Evolutionary conservation across 1,140 invertebrate species (phyloP), one percentile per base, ranked within the genome.

Genomic region (Lethrus apterus): DNA sequence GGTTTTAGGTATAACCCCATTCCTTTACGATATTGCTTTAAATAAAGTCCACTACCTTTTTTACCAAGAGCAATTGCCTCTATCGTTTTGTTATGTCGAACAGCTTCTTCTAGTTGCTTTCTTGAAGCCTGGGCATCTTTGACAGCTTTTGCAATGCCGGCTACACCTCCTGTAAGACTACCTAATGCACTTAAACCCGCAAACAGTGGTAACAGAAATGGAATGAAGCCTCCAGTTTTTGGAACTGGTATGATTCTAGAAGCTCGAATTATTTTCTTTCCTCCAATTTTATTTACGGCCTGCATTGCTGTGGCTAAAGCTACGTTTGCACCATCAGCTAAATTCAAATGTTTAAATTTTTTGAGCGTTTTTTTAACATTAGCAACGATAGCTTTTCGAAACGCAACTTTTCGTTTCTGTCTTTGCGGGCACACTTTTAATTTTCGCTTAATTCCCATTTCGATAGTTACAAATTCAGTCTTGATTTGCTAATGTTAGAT

Each of bases 161-260:
- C 49, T 15, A 57, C 57, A 2, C 62, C 60, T 9, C 57, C 60
- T 10, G 54, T 41, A 40, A 70, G 23, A 5, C 49, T 50, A 38
- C 67, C 64, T n/a, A 59, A 10, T 15, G 63, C 66, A 14, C 55
- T 60, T 14, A 70, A 46, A 24, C 60, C 62, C 5, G 64, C 60
- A 50, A 67, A 60, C 46, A 69, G 50, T 14, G 67, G 66, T 17
- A 69, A 46, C 13, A 62, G 30, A 20, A 54, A 55, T 19, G 61
- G 60, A 41, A 66, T 47, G 31, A 66, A 24, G 20, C 63, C 60
- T 19, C 66, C 65, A 33, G 48, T 52, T 63, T 65, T n/a, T n/a
- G n/a, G n/a, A n/a, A 68, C 33, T 31, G 54, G 53, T 34, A 66
- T 64, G 15, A 63, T 33, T 32, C 63, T 53, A 8, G 60, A 57